Conservation (phyloP, 1,140 invertebrate genomes). For the Tribolium castaneum region DNA sequence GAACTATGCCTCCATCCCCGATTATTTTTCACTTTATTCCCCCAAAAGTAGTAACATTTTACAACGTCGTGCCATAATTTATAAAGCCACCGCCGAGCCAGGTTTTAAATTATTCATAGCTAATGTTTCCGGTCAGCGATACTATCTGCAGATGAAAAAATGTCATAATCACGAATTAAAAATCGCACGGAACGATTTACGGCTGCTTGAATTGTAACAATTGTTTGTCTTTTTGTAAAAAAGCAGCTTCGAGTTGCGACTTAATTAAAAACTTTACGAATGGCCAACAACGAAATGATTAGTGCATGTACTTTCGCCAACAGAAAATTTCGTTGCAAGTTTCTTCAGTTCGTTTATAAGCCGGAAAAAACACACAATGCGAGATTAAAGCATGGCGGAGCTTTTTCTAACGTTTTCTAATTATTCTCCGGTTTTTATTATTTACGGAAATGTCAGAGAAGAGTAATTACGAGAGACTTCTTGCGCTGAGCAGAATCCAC, state of each 20-base stretch:
- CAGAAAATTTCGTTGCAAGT: not conserved
- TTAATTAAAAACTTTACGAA: conserved; percentile 23
- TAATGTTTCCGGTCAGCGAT: conserved; percentile 11
- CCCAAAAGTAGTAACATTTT: not conserved
- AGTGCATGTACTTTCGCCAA: conserved; percentile 6
- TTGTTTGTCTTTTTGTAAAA: not conserved
- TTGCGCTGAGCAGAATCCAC: not conserved
- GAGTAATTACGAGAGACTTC: conserved; percentile 20
- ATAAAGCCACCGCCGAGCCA: not conserved
- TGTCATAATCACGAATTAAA: conserved; percentile 20
- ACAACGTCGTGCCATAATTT: not conserved
- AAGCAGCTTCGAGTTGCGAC: not conserved
- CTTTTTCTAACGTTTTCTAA: conserved; percentile 28
- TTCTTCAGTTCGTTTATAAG: conserved; percentile 20
- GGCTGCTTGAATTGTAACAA: not conserved
- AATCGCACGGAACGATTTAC: not conserved
- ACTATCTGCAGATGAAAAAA: not conserved
- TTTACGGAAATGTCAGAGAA: conserved; percentile 6
- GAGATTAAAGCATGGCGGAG: conserved; percentile 11
- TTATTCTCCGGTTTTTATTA: conserved; percentile 25
- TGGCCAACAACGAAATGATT: conserved; percentile 14
- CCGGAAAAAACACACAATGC: conserved; percentile 3
- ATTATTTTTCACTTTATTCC: conserved; percentile 10
- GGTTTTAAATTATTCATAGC: not conserved
- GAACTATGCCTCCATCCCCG: not conserved